phyloP scores from a whole-genome alignment of 2,113 vertebrate species.

The Artemisiospiza belli region DNA sequence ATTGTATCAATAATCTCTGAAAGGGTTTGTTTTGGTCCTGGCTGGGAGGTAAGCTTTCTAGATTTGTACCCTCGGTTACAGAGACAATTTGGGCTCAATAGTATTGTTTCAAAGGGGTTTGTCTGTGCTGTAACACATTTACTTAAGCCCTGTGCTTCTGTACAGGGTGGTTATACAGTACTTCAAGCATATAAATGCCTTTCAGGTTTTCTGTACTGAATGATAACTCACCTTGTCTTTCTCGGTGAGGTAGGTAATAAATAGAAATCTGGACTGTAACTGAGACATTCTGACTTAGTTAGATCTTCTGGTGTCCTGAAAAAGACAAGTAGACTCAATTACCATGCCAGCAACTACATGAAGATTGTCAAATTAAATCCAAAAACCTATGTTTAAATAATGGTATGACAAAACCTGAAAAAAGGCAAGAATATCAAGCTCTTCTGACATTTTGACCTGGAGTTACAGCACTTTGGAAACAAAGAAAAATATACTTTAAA shows the following conservation, averaged over 20 bases:
- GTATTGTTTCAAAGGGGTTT: neutral
- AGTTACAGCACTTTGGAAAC: neutral
- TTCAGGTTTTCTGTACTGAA: conserved; percentile 75
- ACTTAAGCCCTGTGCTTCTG: conserved; percentile 1
- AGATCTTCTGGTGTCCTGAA: conserved; percentile 85
- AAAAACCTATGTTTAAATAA: conserved; percentile 48
- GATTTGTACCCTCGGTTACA: neutral
- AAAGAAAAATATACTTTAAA: neutral
- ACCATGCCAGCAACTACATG: conserved; percentile 74
- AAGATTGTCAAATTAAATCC: conserved; percentile 80
- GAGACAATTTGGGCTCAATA: neutral
- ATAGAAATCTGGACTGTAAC: conserved; percentile 75
- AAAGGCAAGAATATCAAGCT: conserved; percentile 47
- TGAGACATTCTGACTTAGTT: conserved; percentile 87
- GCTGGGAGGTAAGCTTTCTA: conserved; percentile 18
- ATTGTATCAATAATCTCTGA: conserved; percentile 55
- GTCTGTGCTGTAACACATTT: neutral
- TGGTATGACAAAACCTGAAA: neutral
- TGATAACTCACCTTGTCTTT: conserved; percentile 91
- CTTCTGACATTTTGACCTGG: conserved; percentile 18
- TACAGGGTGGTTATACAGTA: conserved; percentile 11
- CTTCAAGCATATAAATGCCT: conserved; percentile 71
- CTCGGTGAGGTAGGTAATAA: conserved; percentile 83
- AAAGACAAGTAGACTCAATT: conserved; percentile 91
- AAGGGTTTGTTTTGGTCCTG: conserved; percentile 1